Conservation (phyloP, 2,888 invertebrate genomes). For the Andrena trimmerana region DNA sequence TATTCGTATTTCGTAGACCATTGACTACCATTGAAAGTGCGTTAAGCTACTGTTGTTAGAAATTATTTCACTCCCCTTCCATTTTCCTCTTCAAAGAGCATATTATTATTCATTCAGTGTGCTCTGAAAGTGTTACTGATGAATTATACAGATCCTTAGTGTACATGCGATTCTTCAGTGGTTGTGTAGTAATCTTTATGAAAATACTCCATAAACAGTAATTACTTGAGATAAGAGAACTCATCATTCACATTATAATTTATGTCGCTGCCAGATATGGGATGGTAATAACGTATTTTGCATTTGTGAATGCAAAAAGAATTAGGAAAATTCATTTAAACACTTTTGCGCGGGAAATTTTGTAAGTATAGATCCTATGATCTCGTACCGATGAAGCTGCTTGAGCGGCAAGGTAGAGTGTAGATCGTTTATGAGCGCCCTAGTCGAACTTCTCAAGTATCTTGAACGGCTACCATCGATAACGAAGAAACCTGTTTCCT, state of each 20-base stretch:
- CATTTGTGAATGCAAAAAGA: background rate
- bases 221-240: too few species aligned
- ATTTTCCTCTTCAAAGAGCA: background rate
- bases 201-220: too few species aligned
- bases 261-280: too few species aligned
- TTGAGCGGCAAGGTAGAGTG: constrained; percentile 33
- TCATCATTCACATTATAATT: too few species aligned
- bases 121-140: background rate
- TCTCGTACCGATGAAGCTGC: background rate
- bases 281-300: too few species aligned
- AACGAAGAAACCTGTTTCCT: constrained; percentile 28
- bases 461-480: constrained; percentile 35
- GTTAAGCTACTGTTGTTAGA: too few species aligned
- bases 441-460: constrained; percentile 22
- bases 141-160: background rate
- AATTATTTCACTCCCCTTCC: background rate
- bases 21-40: too few species aligned
- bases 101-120: background rate
- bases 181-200: too few species aligned
- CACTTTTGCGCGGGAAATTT: background rate
- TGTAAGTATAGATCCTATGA: background rate
- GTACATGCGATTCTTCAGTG: too few species aligned
- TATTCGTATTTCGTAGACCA: too few species aligned
- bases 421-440: constrained; percentile 54
- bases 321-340: background rate